phyloP scores from a whole-genome alignment of 1,140 invertebrate species.

The Copidosoma floridanum region DNA sequence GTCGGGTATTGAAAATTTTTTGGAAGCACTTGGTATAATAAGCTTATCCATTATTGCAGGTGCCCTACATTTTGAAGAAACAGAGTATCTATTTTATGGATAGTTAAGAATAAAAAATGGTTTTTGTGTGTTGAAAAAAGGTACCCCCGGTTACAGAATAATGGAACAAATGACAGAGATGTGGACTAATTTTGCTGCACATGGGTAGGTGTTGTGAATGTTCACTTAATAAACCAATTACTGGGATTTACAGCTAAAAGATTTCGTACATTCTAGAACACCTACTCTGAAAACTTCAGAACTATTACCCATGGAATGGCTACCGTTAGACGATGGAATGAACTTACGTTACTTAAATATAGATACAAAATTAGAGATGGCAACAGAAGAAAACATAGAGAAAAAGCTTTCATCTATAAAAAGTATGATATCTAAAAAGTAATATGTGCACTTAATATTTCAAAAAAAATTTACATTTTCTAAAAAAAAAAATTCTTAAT shows the following conservation, averaged over 20 bases:
- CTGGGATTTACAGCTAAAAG: too few relatives aligned
- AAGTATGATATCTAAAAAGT: too few relatives aligned
- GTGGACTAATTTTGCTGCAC: constrained; percentile 37
- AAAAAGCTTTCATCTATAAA: too few relatives aligned
- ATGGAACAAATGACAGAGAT: constrained; percentile 20
- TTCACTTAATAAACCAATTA: too few relatives aligned
- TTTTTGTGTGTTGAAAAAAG: background rate
- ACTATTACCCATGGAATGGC: background rate
- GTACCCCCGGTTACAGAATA: background rate
- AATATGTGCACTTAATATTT: too few relatives aligned
- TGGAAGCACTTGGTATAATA: too few relatives aligned
- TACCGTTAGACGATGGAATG: background rate
- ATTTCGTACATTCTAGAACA: background rate
- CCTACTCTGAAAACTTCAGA: background rate
- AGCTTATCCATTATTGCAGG: too few relatives aligned
- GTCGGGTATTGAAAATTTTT: too few relatives aligned
- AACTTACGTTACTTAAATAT: background rate
- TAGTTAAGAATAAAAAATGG: background rate
- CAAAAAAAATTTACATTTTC: too few relatives aligned
- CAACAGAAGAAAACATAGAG: too few relatives aligned
- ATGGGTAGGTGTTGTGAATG: constrained; percentile 27
- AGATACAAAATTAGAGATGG: background rate
- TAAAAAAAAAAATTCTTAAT: too few relatives aligned
- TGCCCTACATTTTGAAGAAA: constrained; percentile 37
- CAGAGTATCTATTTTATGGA: constrained; percentile 33